Conservation (phyloP, 2,888 invertebrate genomes). For the Pediacus dermestoides region DNA sequence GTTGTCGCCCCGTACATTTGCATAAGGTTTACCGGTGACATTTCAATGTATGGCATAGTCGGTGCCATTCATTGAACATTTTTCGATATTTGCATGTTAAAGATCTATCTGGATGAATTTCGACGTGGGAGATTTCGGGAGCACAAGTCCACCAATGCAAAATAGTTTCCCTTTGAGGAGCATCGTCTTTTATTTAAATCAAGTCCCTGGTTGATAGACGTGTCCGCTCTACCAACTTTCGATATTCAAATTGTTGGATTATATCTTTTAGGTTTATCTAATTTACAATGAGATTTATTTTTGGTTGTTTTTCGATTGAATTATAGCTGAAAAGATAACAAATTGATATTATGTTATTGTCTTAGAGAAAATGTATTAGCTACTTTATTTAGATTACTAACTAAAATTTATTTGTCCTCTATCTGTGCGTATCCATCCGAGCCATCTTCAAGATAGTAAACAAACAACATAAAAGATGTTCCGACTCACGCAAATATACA, state of each 20-base stretch:
- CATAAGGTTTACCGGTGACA: constrained; percentile 31
- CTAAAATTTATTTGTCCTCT: no score
- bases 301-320: constrained; percentile 43
- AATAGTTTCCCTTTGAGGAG: constrained; percentile 31
- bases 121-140: constrained; percentile 45
- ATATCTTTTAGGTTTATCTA: constrained; percentile 44
- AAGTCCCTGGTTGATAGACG: constrained; percentile 40
- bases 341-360: constrained; percentile 45
- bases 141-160: constrained; percentile 39
- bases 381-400: no score
- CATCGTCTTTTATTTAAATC: constrained; percentile 46
- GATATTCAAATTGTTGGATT: constrained; percentile 39
- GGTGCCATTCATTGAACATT: constrained; percentile 29
- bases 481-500: no score
- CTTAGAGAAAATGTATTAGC: no score
- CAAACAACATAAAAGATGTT: no score
- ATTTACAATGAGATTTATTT: constrained; percentile 42
- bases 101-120: constrained; percentile 32
- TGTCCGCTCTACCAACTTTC: constrained; percentile 42
- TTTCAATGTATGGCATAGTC: constrained; percentile 35
- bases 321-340: constrained; percentile 45
- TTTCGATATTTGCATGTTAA: constrained; percentile 37
- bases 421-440: no score
- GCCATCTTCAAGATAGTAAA: no score
- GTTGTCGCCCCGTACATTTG: constrained; percentile 36